Conservation (phyloP, 1,140 invertebrate genomes). For the Orius laevigatus region DNA sequence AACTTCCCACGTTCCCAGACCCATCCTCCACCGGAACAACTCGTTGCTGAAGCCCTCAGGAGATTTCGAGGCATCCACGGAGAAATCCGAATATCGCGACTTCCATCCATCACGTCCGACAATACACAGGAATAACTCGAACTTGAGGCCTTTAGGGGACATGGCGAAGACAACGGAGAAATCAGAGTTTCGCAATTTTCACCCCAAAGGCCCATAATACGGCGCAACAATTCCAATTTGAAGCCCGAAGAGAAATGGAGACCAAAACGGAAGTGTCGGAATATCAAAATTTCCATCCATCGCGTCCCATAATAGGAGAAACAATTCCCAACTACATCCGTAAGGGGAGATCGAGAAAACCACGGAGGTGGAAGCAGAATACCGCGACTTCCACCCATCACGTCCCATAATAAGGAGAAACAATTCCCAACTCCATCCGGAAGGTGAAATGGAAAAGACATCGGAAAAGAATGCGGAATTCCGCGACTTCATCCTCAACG, state of each 20-base stretch:
- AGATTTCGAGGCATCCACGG: constrained; percentile 7
- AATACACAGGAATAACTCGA: constrained; percentile 7
- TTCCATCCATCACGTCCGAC: constrained; percentile 17
- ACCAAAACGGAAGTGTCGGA: constrained; percentile 13
- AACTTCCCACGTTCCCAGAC: constrained; percentile 11
- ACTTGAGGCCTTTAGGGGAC: constrained; percentile 18
- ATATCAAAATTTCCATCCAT: constrained; percentile 18
- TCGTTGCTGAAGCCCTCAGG: constrained; percentile 17
- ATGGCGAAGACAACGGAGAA: constrained; percentile 9
- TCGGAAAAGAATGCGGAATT: constrained; percentile 13
- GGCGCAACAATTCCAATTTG: constrained; percentile 11
- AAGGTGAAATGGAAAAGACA: constrained; percentile 13
- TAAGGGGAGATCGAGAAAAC: constrained; percentile 17
- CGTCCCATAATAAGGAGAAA: neutral
- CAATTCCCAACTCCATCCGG: constrained; percentile 12
- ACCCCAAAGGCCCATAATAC: constrained; percentile 7
- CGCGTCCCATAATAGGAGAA: constrained; percentile 13
- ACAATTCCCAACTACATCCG: constrained; percentile 13
- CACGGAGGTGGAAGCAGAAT: constrained; percentile 15
- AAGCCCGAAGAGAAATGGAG: constrained; percentile 17
- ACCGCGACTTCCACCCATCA: constrained; percentile 8
- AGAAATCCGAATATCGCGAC: constrained; percentile 15
- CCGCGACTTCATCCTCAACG: constrained; percentile 4
- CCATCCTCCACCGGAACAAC: constrained; percentile 5
- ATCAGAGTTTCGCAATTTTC: constrained; percentile 15